Conservation (phyloP, 1,140 invertebrate genomes). For the Oryzaephilus surinamensis region DNA sequence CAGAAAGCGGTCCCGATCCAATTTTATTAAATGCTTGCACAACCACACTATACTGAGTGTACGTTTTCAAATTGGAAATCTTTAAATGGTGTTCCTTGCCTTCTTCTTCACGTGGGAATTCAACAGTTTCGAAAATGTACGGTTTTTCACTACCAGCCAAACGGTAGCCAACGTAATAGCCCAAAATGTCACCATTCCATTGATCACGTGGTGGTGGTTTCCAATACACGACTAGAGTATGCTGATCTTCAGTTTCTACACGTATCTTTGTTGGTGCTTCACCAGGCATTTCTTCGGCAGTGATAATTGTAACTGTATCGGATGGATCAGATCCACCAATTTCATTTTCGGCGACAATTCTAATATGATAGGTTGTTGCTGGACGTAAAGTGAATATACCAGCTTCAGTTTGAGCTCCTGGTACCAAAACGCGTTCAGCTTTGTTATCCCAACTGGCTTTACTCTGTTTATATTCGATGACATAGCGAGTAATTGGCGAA, state of each 20-base stretch:
- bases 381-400: constrained; percentile 81
- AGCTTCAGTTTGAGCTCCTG: constrained; percentile 75
- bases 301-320: constrained; percentile 84
- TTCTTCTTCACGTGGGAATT: constrained; percentile 83
- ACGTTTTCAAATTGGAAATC: constrained; percentile 48
- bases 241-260: constrained; percentile 85
- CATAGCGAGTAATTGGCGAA: constrained; percentile 79
- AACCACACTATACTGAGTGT: constrained; percentile 89
- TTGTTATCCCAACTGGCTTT: constrained; percentile 76
- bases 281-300: constrained; percentile 87
- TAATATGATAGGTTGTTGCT: constrained; percentile 83
- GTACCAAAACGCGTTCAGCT: constrained; percentile 74
- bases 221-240: constrained; percentile 87
- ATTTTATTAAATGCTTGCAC: constrained; percentile 93
- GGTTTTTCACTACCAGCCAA: constrained; percentile 80
- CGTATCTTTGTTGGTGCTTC: constrained; percentile 72
- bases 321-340: constrained; percentile 86
- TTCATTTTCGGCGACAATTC: constrained; percentile 90
- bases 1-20: constrained; percentile 81
- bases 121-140: constrained; percentile 85
- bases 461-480: constrained; percentile 87
- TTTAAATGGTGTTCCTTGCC: constrained; percentile 80
- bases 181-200: constrained; percentile 88
- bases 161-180: constrained; percentile 85
- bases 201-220: constrained; percentile 79